Evolutionary conservation across 2,888 invertebrate genomes (phyloP), one percentile per base, ranked within the genome.

Genomic region (Carcina quercana): DNA sequence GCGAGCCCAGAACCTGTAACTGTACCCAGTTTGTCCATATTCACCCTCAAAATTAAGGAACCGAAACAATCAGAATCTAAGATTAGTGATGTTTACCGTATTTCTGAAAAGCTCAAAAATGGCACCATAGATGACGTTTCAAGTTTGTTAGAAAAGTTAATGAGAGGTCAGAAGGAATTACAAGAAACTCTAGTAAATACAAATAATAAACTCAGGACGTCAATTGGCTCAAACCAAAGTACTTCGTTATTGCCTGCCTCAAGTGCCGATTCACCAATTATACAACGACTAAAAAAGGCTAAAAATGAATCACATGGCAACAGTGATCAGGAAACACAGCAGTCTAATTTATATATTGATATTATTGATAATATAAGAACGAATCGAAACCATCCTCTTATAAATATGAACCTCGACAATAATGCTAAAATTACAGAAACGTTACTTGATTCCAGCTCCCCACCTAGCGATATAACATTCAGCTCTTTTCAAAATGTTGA

Each of bases 311-410:
- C 15, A 13, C 25, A 13, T n/a, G 26, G 24, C 26, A 45, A 42
- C 26, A 40, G 35, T 28, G 42, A 34, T 21, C 29, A 45, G 31
- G 13, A 38, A 12, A 32, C 21, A 22, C 40, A 47, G 5, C 44
- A 86, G 41, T 51, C 70, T 14, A 67, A 64, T 40, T 66, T 86
- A 1, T 84, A 85, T 35, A 58, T 63, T n/a, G 86, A 86, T 48
- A 57, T 86, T 22, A 58, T 86, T 30, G 64, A 80, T 30, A 86
- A 83, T 43, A 82, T 86, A 17, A 69, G 52, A 43, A 48, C 37
- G 3, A 40, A 5, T 17, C 45, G 5, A 21, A 39, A 12, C 26
- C n/a, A n/a, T n/a, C n/a, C 45, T 29, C 15, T 6, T 24, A 7
- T 26, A 11, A 25, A 30, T 13, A 13, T 24, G 5, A 12, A 6